Base-by-base conservation (phyloP, 2,888 invertebrate genomes). In the Pyrocoelia pectoralis region DNA sequence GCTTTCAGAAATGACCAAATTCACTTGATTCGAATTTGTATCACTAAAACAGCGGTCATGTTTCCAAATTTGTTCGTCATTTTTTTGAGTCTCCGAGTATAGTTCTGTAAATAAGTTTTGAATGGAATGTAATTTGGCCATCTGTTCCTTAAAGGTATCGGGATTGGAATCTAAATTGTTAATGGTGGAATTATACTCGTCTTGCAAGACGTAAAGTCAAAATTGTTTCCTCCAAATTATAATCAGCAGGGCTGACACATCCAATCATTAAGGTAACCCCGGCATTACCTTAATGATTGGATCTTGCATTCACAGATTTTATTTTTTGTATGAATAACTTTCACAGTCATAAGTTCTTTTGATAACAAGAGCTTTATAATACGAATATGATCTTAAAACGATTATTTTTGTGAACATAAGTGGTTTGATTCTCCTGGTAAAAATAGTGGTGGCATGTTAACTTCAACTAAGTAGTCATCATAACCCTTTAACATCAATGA, bases 221-320 rank as follows among this genome's bases (percentile, higher is more conserved):
- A 0, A 96, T 77, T 0, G 95, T 95, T 83, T 97, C 97, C 66
- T 94, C 93, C 51, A 93, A 80, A 77, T 92, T 92, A 70, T 92
- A 92, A 77, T 92, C 92, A 0, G 97, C 96, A 0, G 97, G 97
- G 76, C 95, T 95, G 0, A 97, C 89, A 79, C 97, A 98, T 0
- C 97, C 97, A 60, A 98, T 92, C 97, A 97, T 97, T 10, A 97
- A 78, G 0, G 97, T 97, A 24, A 95, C 87, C 0, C 95, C 95
- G 77, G n/a, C n/a, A n/a, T n/a, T n/a, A n/a, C n/a, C n/a, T n/a
- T n/a, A n/a, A n/a, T n/a, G n/a, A n/a, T n/a, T n/a, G n/a, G n/a
- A n/a, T n/a, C n/a, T n/a, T n/a, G n/a, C n/a, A n/a, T n/a, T n/a
- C n/a, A n/a, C n/a, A n/a, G n/a, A n/a, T n/a, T n/a, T n/a, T n/a